These are phyloP conservation scores for Calosoma granatense DNA, from an alignment of 1,140 invertebrate genomes.

Conservation along the genomic window DNA sequence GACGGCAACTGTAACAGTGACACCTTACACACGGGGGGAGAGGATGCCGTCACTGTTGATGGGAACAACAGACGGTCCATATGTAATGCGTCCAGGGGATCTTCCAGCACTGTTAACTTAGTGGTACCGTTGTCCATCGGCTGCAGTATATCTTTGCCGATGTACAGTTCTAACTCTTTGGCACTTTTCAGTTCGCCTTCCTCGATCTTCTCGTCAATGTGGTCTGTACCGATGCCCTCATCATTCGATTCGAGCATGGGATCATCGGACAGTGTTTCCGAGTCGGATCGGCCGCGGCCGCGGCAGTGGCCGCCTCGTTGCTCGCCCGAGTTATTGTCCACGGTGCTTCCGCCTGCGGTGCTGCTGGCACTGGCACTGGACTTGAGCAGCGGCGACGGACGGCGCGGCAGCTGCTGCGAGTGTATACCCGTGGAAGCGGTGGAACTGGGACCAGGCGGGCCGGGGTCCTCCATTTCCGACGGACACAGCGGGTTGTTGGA, in stretches of 20 bases:
- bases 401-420: conserved; percentile 31
- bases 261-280: conserved; percentile 57
- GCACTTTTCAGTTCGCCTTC: conserved; percentile 50
- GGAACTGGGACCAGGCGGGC: conserved; percentile 39
- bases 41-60: conserved; percentile 19
- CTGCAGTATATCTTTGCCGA: conserved; percentile 22
- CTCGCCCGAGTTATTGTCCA: conserved; percentile 28
- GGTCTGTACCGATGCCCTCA: conserved; percentile 58
- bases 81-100: neutral
- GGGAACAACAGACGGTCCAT: conserved; percentile 33
- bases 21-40: conserved; percentile 6
- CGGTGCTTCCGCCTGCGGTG: conserved; percentile 29
- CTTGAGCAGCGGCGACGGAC: conserved; percentile 41
- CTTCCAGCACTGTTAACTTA: neutral
- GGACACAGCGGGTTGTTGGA: conserved; percentile 65
- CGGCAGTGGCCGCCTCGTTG: conserved; percentile 32
- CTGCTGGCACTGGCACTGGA: conserved; percentile 35
- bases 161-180: conserved; percentile 52
- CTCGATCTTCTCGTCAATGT: conserved; percentile 51
- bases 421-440: conserved; percentile 24
- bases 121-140: neutral
- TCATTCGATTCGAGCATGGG: conserved; percentile 56
- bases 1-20: conserved; percentile 45
- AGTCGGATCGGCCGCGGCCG: conserved; percentile 49
- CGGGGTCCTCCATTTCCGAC: conserved; percentile 56